Percentiles rank a stretch among this genome's conserved stretches.
Conservation (phyloP, 2,113 vertebrate species). For the Strix aluco region DNA sequence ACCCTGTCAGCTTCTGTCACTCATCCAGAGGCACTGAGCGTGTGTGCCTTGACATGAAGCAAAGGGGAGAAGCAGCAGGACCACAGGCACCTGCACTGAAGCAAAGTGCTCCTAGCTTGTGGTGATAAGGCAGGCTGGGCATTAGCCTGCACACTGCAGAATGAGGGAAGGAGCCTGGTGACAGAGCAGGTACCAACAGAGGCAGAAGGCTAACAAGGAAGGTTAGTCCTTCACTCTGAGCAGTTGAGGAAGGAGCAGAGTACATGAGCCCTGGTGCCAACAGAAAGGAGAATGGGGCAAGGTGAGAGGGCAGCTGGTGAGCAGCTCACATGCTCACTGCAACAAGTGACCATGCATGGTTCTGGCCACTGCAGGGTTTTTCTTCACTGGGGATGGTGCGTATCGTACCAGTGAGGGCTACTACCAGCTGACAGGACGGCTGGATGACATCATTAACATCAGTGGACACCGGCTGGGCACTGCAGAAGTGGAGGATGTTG, state of each 20-base stretch:
- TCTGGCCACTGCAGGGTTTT: constrained; percentile 61
- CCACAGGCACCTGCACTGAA: not conserved
- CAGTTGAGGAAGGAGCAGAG: not conserved
- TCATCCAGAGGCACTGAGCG: not conserved
- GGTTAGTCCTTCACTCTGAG: not conserved
- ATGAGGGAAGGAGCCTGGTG: not conserved
- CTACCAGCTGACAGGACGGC: constrained; percentile 81
- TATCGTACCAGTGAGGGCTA: constrained; percentile 76
- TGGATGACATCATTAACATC: constrained; percentile 82
- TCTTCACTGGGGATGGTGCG: constrained; percentile 79
- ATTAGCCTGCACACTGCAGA: not conserved
- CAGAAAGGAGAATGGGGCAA: not conserved
- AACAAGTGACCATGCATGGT: not conserved
- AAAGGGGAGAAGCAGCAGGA: not conserved
- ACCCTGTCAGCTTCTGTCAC: not conserved
- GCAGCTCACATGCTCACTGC: not conserved
- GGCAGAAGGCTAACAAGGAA: not conserved
- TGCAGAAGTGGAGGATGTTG: constrained; percentile 79
- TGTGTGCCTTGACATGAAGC: not conserved
- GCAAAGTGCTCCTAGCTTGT: not conserved
- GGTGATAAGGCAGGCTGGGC: not conserved
- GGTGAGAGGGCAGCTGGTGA: accelerated
- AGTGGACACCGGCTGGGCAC: constrained; percentile 82
- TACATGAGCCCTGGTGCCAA: not conserved
- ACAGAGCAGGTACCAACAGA: not conserved